Evolutionary conservation across 2,113 vertebrate genomes (phyloP), one percentile per base, ranked within the genome.

Genomic region (Emydura subglobosa): DNA sequence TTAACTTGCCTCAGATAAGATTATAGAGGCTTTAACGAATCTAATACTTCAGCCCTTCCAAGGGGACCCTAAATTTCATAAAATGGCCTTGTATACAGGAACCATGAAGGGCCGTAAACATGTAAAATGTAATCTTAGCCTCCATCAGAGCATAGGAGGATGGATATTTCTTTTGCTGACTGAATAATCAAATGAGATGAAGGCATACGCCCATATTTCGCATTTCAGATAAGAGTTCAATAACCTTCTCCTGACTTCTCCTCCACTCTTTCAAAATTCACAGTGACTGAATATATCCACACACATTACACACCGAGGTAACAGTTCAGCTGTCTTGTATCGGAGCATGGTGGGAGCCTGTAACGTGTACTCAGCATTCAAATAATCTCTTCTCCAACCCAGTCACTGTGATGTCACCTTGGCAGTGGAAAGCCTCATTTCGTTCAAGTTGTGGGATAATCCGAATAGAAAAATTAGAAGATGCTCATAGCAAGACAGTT

Each of bases 401-500:
- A 61, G 13, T 51, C 72, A 49, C 44, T 72, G 50, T 42, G 0
- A 0, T 6, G 10, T 31, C 68, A n/a, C 13, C 2, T 1, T 10
- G 21, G 88, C 90, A 92, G 24, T 83, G 72, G 85, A 92, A 90
- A 82, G 51, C 22, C 53, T 89, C 85, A 89, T 54, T 34, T 61
- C 82, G n/a, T 5, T 72, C 34, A 44, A 57, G 21, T 22, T 72
- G n/a, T 19, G 65, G 65, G n/a, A 39, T 39, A 72, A 72, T 10
- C 34, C 1, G 34, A n/a, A 39, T 2, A 39, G n/a, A 39, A 72
- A 72, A 42, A 83, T 93, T 42, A 92, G 31, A 72, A 22, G n/a
- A 29, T 59, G 24, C 47, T 89, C 79, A 86, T 57, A 84, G 88
- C 65, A 93, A 79, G 42, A 85, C 65, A 27, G 25, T 11, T 54